Evolutionary conservation across 2,113 vertebrate genomes (phyloP).

Genomic region (Taxidea taxus): DNA sequence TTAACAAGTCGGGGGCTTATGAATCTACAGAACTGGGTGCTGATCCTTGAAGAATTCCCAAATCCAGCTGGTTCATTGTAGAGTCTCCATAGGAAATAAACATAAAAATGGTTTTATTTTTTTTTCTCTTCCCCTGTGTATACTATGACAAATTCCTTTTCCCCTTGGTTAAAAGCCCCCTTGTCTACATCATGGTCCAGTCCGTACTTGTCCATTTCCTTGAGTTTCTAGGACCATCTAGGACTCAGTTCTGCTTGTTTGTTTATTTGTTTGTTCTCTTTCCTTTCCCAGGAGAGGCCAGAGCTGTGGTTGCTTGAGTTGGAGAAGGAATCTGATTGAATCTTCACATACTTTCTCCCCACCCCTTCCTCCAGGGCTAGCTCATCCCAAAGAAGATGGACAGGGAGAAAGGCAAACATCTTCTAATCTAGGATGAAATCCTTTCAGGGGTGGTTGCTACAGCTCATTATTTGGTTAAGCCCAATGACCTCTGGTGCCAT

Average conservation of each 20-base stretch:
- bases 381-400: neutral
- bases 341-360: neutral
- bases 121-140: neutral
- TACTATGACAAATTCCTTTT: neutral
- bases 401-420: neutral
- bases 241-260: neutral
- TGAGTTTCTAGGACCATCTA: slow-evolving; percentile 17
- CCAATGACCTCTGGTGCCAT: neutral
- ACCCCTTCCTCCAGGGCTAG: neutral
- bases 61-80: neutral
- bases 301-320: neutral
- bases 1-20: neutral
- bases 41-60: neutral
- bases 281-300: neutral
- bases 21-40: neutral
- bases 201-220: neutral
- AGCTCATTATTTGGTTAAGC: neutral
- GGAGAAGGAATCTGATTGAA: neutral
- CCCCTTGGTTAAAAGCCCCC: neutral
- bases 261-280: neutral
- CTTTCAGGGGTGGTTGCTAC: neutral
- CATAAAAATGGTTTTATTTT: neutral
- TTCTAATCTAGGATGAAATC: neutral
- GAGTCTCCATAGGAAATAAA: neutral
- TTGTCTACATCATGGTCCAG: neutral